Evolutionary conservation across 2,113 vertebrate species (phyloP), one percentile per base, ranked within the genome.

Genomic region (Sardina pilchardus): DNA sequence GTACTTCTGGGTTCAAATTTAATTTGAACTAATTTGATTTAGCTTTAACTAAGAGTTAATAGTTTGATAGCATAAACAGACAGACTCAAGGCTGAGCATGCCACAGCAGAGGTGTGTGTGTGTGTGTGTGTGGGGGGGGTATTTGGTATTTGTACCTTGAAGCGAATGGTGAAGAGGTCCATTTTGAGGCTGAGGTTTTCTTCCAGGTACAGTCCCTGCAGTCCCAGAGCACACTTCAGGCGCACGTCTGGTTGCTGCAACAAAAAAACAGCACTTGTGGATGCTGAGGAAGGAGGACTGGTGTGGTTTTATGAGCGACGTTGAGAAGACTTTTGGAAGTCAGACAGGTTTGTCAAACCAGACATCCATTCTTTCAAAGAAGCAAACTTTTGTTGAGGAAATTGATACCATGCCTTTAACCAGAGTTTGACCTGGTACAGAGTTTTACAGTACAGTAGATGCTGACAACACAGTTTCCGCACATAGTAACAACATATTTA

Each of bases 81-180:
- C 34, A 59, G 53, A 24, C 53, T 59, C 19, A 59, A 24, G 19
- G 6, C 19, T 56, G n/a, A 21, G n/a, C n/a, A n/a, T 26, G 59
- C n/a, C 59, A 24, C 24, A 19, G 50, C 50, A 56, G 50, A 56
- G 21, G 59, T 6, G 56, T 6, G 56, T n/a, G 3, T 63, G 6
- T 44, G 1, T 7, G 44, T 45, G 56, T n/a, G n/a, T n/a, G n/a
- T n/a, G n/a, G 39, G 39, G 39, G 39, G 63, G 9, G 10, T 7
- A 1, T 71, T 30, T n/a, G n/a, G 63, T 71, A 10, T 26, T 71
- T 16, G 71, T 16, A 98, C 97, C 96, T 98, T 98, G 92, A 98
- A 98, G 89, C 96, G 96, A 86, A 90, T 95, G 81, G 94, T 97
- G 91, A 98, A 98, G 85, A 98, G 96, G 91, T 97, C 96, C 89